Base-by-base conservation (phyloP, 2,797 vertebrate species). In the Betta splendens region DNA sequence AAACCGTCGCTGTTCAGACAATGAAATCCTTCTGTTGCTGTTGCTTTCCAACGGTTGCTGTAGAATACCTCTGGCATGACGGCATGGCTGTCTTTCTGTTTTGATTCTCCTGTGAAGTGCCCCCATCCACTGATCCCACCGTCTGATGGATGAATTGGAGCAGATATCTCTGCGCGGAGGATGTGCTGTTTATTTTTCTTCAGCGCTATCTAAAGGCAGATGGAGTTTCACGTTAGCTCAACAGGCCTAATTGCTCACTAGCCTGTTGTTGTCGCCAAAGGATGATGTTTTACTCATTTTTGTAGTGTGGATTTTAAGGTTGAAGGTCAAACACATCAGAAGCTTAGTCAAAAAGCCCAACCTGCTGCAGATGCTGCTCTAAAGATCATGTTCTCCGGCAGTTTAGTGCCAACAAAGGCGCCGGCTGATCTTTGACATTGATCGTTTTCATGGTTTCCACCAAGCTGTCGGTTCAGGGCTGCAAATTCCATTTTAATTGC, bases 1-100 rank as follows among this genome's bases (percentile, higher is more conserved):
- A 79, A 49, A 67, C 84, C 69, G 54, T 79, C 70, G 63, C 39
- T 87, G 89, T 92, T 94, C 87, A 93, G 89, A 92, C 86, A 86
- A 88, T 86, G 52, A 87, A 89, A 88, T 84, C 87, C 84, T 87
- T 82, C 72, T 89, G 80, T 89, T 90, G 85, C 89, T 79, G 52
- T 83, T 85, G 75, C 73, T 92, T 90, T 93, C 91, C 89, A 92
- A 90, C 80, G 17, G 72, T 72, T 72, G 72, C 82, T 37, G 68
- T 70, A 81, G 90, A 91, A 92, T 92, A 90, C 89, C 88, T 89
- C 63, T 66, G 35, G 64, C 86, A 59, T 84, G 78, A 87, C 75
- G 70, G 46, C 78, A 84, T 65, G 16, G 43, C 42, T 21, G 20
- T 44, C 38, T 26, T 49, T 47, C 49, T 36, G 11, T 72, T 68